Evolutionary conservation across 2,113 vertebrate species (phyloP).

Genomic region (Tympanuchus pallidicinctus): DNA sequence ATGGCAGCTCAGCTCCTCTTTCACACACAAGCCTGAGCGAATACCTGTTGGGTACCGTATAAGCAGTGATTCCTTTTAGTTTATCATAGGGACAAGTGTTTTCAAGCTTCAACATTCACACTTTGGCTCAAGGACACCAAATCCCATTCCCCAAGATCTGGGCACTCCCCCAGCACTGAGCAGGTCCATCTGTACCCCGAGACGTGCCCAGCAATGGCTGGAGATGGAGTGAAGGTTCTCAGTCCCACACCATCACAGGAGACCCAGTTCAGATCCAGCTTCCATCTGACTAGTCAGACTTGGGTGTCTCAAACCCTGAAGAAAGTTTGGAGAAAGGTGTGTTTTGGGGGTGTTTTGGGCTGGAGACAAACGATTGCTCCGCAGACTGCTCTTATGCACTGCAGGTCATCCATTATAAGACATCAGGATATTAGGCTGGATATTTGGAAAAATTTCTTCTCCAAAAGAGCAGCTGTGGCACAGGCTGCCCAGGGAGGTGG

Average conservation of each 20-base stretch:
- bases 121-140: accelerated
- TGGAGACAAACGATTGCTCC: neutral
- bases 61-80: neutral
- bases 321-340: neutral
- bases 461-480: too few relatives aligned
- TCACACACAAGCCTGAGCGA: neutral
- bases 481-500: too few relatives aligned
- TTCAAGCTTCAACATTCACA: neutral
- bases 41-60: neutral
- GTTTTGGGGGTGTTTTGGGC: neutral
- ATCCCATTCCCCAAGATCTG: neutral
- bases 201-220: neutral
- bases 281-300: neutral
- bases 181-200: accelerated
- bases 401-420: neutral
- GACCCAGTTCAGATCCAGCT: neutral
- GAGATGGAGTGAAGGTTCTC: neutral
- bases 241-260: too few relatives aligned
- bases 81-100: neutral
- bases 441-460: too few relatives aligned
- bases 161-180: neutral
- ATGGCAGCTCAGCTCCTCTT: neutral
- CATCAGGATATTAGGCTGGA: too few relatives aligned
- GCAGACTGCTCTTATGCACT: neutral
- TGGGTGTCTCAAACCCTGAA: neutral